Conservation (phyloP, 2,113 vertebrate species). For the Campylomormyrus tamandua region DNA sequence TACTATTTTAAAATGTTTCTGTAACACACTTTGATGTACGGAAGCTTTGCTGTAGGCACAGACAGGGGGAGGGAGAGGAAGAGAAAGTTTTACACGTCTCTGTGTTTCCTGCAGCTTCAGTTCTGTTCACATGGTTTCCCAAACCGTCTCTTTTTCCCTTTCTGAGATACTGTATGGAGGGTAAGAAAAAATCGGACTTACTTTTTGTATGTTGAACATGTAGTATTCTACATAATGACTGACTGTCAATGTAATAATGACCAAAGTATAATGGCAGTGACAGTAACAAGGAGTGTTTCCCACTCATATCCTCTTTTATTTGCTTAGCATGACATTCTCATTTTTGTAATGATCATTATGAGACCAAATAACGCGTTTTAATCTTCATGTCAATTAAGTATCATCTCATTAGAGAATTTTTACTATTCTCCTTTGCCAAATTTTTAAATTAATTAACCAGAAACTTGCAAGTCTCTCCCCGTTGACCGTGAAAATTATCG, state of each 20-base stretch:
- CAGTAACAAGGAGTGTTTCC: not conserved
- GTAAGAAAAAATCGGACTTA: not conserved
- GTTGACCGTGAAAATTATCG: not conserved
- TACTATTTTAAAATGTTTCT: not conserved
- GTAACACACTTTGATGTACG: slow-evolving; percentile 57
- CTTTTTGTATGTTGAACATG: not conserved
- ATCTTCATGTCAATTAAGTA: not conserved
- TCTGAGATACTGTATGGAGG: not conserved
- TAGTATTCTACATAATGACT: not conserved
- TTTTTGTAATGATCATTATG: not conserved
- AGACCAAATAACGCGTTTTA: not conserved
- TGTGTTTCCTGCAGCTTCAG: slow-evolving; percentile 54
- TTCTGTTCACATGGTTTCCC: slow-evolving; percentile 13
- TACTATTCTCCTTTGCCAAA: not conserved
- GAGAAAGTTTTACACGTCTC: slow-evolving; percentile 41
- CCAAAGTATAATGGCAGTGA: not conserved
- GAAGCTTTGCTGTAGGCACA: slow-evolving; percentile 56
- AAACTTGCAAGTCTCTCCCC: not conserved
- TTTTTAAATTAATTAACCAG: not conserved
- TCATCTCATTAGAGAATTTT: not conserved
- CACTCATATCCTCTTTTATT: not conserved
- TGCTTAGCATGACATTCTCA: not conserved
- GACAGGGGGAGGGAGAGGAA: slow-evolving; percentile 37
- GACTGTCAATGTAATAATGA: not conserved
- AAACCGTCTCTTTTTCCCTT: not conserved